These are phyloP conservation scores for Andricus grossulariae DNA, from an alignment of 1,140 invertebrate genomes.

Conservation along the genomic window DNA sequence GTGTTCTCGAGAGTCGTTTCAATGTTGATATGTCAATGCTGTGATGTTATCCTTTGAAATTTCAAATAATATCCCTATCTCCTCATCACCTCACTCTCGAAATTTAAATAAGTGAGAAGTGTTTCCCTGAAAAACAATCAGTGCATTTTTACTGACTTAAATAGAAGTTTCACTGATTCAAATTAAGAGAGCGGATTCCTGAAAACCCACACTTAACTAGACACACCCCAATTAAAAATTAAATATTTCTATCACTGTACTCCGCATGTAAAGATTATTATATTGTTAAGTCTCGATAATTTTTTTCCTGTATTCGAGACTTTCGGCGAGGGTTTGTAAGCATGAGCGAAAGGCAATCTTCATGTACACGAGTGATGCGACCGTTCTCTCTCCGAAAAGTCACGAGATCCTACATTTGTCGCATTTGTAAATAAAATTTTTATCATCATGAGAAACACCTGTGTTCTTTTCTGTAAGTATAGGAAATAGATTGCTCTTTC, in stretches of 20 bases:
- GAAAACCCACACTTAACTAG: not conserved
- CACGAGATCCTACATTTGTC: constrained; percentile 73
- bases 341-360: too few species aligned
- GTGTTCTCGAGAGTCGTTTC: constrained; percentile 58
- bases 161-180: too few species aligned
- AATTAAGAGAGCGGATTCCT: constrained; percentile 26
- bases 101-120: too few species aligned
- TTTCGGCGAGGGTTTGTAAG: constrained; percentile 46
- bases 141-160: too few species aligned
- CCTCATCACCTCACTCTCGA: not conserved
- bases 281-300: constrained; percentile 69
- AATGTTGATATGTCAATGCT: constrained; percentile 74
- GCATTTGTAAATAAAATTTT: constrained; percentile 76
- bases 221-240: not conserved
- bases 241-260: constrained; percentile 68
- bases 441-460: constrained; percentile 67
- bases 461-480: not conserved
- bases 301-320: constrained; percentile 59
- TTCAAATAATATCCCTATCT: constrained; percentile 50
- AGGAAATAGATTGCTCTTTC: too few species aligned
- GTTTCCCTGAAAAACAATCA: too few species aligned
- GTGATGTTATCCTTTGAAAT: constrained; percentile 73
- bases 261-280: constrained; percentile 70
- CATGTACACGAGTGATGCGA: not conserved
- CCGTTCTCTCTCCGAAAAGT: constrained; percentile 63